Evolutionary conservation across 2,888 invertebrate species (phyloP).

Genomic region (Trissolcus brochymenae): DNA sequence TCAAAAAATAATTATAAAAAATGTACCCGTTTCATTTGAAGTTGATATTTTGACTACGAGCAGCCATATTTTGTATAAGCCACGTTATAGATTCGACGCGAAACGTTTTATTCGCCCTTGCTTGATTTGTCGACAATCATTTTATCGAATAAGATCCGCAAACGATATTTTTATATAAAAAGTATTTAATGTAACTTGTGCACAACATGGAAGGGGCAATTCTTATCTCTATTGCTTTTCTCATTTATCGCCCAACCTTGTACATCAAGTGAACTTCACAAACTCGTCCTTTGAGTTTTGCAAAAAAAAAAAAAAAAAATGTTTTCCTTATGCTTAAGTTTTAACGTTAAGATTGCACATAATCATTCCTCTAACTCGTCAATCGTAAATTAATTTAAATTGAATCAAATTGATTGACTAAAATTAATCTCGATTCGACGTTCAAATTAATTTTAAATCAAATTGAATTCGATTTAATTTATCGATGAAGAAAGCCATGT

Average conservation of each 20-base stretch:
- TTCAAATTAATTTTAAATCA: no score
- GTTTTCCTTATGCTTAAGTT: conserved; percentile 8
- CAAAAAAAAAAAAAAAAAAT: no score
- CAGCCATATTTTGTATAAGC: not conserved
- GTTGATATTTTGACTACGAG: not conserved
- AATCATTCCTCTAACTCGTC: conserved; percentile 43
- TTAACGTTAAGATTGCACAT: conserved; percentile 22
- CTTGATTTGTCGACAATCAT: conserved; percentile 29
- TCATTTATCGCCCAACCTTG: conserved; percentile 13
- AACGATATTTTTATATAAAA: conserved; percentile 33
- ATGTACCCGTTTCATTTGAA: not conserved
- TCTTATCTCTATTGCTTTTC: conserved; percentile 8
- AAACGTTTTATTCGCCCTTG: no score
- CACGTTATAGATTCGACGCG: no score
- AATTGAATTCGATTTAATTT: conserved; percentile 8
- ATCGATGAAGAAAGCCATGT: conserved; percentile 5
- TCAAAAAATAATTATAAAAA: no score
- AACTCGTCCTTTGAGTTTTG: conserved; percentile 11
- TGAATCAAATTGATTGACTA: conserved; percentile 12
- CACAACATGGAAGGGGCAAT: not conserved
- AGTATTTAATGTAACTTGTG: conserved; percentile 8
- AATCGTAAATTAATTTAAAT: conserved; percentile 4
- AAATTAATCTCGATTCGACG: not conserved
- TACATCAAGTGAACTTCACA: not conserved
- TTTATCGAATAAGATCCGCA: conserved; percentile 22